A percentile compares a stretch with the other conserved stretches of the same genome.
Evolutionary conservation across 2,888 invertebrate genomes (phyloP).

Genomic region (Rhopalosiphum nymphaeae): DNA sequence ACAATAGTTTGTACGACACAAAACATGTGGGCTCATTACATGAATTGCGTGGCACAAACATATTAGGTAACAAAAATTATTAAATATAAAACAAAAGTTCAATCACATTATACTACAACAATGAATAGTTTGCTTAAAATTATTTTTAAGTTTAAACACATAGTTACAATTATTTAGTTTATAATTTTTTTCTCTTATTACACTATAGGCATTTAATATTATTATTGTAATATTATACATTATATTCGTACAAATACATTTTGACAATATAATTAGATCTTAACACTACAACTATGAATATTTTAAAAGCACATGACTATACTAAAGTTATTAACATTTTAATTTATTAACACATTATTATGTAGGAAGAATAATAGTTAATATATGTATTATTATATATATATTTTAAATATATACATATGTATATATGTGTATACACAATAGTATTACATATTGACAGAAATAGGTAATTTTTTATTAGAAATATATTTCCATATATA

Average conservation of each 20-base stretch:
- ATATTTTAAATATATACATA: not conserved
- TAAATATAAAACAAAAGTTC: slow-evolving; percentile 21
- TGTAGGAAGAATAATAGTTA: not conserved
- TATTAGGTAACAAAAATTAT: slow-evolving; percentile 27
- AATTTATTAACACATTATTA: not conserved
- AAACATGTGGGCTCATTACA: slow-evolving; percentile 62
- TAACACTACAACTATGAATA: slow-evolving; percentile 21
- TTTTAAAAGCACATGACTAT: not conserved
- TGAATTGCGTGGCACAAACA: slow-evolving; percentile 63
- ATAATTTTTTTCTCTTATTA: not conserved
- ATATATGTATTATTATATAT: too few species aligned
- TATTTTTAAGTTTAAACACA: slow-evolving; percentile 4
- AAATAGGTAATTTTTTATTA: not conserved
- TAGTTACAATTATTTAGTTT: not conserved
- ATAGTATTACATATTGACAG: not conserved
- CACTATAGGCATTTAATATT: not conserved
- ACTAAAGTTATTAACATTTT: not conserved
- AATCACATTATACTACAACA: not conserved
- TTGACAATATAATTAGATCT: not conserved
- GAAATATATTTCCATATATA: not conserved
- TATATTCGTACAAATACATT: not conserved
- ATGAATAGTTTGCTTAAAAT: not conserved
- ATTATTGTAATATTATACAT: not conserved
- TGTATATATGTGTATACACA: not conserved
- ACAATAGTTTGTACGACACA: slow-evolving; percentile 60